Evolutionary conservation across 2,797 vertebrate genomes (phyloP), one percentile per base, ranked within the genome.

Genomic region (Neostethus bicornis): DNA sequence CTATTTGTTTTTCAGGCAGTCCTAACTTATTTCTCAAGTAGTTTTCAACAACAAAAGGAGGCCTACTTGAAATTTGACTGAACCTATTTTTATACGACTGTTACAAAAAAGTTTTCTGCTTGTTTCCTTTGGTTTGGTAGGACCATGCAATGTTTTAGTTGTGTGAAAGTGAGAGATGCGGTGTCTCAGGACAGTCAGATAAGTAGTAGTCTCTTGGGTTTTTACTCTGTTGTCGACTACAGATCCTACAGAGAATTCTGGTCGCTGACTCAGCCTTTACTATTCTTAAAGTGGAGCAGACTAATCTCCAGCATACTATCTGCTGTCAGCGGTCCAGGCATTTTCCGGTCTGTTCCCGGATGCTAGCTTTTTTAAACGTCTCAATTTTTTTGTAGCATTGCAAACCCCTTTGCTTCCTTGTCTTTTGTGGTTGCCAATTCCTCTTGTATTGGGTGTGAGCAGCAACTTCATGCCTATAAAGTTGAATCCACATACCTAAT

Each of bases 181-280:
- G 65, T 79, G 67, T 82, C 66, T 81, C 35, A 60, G 71, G 76
- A 80, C 70, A 73, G 58, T 51, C 67, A 84, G 83, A 87, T 89
- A 81, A 87, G 85, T 89, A 77, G 67, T 78, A 77, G 69, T 76
- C 75, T 73, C 51, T 44, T 9, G 20, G 66, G 71, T 62, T 50
- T n/a, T 51, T 47, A 63, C 69, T 64, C 61, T 38, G 73, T 60
- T 70, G 77, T 72, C 65, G 73, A 74, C 68, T 63, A 65, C 65
- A 65, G 54, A 80, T 73, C 61, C 59, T 63, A 59, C 61, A 65
- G 56, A 65, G 63, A 77, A 56, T 32, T 19, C 9, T 1, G 26
- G 55, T 44, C 8, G 77, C 89, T 89, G 87, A 87, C 62, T 88
- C 88, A 89, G 86, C 73, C 58, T 66, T 76, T 45, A 49, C 37